Base-by-base conservation (phyloP, 2,797 vertebrate species). In the Helarctos malayanus region DNA sequence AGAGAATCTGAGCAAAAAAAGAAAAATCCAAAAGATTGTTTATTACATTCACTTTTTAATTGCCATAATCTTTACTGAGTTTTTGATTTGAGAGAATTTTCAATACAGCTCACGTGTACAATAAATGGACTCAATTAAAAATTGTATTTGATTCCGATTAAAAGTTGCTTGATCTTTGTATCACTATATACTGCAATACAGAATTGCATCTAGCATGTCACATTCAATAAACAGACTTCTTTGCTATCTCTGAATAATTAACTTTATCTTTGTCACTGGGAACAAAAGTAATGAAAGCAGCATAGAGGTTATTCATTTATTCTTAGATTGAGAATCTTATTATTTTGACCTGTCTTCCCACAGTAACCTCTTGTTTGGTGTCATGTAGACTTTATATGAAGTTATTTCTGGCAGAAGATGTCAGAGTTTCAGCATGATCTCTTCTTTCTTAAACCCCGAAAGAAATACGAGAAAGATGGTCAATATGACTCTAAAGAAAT, bases 51-150 rank as follows among this genome's bases (percentile, higher is more conserved):
- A 45, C 27, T 82, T 97, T 95, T 92, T 65, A 98, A 96, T 85
- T 97, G 35, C n/a, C 92, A 69, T 91, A 63, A 68, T 92, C 68
- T 83, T 86, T 95, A 85, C 56, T 59, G 63, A 49, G 38, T 69
- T 94, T 88, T 81, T 96, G 35, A 93, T 93, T 91, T 89, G 63
- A 86, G 32, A 93, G 41, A 91, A 95, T 96, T 96, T 92, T 84
- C 91, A 95, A 86, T 78, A 78, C 78, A 94, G 23, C 90, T 97
- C 95, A 96, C 2, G 5, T 95, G 68, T 96, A 38, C 93, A 96
- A 97, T 96, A 97, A 96, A 97, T 81, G 49, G 41, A n/a, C 75
- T 97, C 96, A 97, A 98, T 98, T 98, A 98, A 98, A 98, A 97
- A 73, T 84, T 80, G 25, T n/a, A 91, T 94, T 98, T 97, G 92